Evolutionary conservation across 2,113 vertebrate genomes (phyloP), one percentile per base, ranked within the genome.

Genomic region (Progne subis): DNA sequence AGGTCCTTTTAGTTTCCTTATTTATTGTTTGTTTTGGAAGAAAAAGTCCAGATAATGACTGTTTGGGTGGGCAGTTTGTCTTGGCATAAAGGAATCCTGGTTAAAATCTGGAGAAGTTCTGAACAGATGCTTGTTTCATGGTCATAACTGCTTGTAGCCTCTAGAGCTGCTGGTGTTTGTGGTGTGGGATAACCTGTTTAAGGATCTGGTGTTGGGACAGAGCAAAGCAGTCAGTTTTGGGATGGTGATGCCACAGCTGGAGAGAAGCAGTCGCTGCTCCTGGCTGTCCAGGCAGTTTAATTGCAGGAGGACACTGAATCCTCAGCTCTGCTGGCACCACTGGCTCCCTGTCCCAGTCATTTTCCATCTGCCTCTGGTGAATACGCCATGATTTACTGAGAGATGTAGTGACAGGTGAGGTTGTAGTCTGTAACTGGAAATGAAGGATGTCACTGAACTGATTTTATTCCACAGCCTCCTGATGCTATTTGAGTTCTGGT

Each of bases 381-480:
- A 14, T 7, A 18, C 1, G 1, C 26, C 0, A 3, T 65, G 74
- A 88, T 93, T 88, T 90, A 47, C 88, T 77, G 85, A 52, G 64
- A 71, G 79, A 6, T 64, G 64, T 21, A 64, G 64, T 88, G 86
- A 88, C 94, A 91, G 76, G 60, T 88, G 86, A 94, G 80, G 52
- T 41, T 86, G 95, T 88, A 72, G 55, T 64, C 76, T 78, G 26
- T 93, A 92, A 90, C 68, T 95, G 94, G 91, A 78, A 92, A 74
- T 92, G 76, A 95, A 95, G 76, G 65, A 39, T 63, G 75, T 81
- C 76, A 60, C 59, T 47, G 80, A 86, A 56, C 68, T 74, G 56
- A 86, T 83, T 70, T 57, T 70, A 25, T 83, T 95, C 71, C 71
- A 29, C 63, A 92, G 37, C 67, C 8, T 77, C 39, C 39, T 11